Evolutionary conservation across 2,797 vertebrate species (phyloP).

Genomic region (Fundulus diaphanus): DNA sequence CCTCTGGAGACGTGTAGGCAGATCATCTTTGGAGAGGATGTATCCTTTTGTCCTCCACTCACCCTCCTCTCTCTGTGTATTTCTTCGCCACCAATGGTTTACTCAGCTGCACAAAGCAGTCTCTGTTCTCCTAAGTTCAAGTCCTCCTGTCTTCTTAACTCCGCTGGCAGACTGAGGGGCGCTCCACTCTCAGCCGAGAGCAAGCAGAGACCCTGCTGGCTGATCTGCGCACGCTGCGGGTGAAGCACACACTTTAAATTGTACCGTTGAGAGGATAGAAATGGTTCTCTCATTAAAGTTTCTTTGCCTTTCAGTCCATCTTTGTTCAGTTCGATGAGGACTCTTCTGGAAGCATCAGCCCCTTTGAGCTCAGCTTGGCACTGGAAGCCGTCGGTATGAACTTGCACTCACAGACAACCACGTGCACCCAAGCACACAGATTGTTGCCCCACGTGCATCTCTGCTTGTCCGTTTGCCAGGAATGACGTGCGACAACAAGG

Average conservation of each 20-base stretch:
- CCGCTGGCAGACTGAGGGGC: constrained; percentile 72
- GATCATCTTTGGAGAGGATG: constrained; percentile 80
- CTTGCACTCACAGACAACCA: background rate
- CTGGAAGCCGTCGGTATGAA: constrained; percentile 76
- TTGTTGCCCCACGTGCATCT: constrained; percentile 23
- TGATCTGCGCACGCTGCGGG: constrained; percentile 74
- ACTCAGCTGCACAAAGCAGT: background rate
- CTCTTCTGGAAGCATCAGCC: constrained; percentile 82
- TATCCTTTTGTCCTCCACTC: constrained; percentile 74
- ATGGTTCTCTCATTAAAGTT: background rate
- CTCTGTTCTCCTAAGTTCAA: constrained; percentile 22
- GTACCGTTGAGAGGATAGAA: background rate
- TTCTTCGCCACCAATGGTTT: background rate
- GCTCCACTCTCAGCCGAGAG: constrained; percentile 67
- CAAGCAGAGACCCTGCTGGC: constrained; percentile 76
- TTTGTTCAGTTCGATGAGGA: constrained; percentile 80
- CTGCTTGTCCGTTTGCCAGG: constrained; percentile 57
- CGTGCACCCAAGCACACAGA: constrained; percentile 5
- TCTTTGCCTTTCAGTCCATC: constrained; percentile 64
- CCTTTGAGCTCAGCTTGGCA: constrained; percentile 78
- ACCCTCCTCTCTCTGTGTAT: background rate
- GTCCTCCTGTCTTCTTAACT: constrained; percentile 59
- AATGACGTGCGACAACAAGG: constrained; percentile 73
- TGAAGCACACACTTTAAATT: constrained; percentile 33
- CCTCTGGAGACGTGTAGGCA: constrained; percentile 83